phyloP scores from a whole-genome alignment of 1,140 invertebrate species.

The Neodiprion pinetum region DNA sequence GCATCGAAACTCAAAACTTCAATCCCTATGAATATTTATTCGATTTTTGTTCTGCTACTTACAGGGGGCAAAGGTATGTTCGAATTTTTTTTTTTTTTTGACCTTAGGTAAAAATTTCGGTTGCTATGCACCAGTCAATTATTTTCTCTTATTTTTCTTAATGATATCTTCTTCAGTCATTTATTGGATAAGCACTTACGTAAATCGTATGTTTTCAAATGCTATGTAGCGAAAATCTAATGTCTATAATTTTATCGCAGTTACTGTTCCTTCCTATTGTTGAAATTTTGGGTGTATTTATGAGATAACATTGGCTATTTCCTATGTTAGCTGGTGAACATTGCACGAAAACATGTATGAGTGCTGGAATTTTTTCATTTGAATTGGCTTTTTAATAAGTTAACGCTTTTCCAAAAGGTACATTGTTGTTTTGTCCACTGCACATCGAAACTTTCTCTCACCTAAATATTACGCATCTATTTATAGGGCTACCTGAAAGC shows the following conservation, averaged over 20 bases:
- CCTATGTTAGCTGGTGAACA: neutral
- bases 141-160: neutral
- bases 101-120: neutral
- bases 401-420: neutral
- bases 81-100: constrained; percentile 47
- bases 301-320: neutral
- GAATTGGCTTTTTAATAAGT: neutral
- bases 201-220: neutral
- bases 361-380: neutral
- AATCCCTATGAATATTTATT: constrained; percentile 46
- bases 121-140: neutral
- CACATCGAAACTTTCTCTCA: constrained; percentile 20
- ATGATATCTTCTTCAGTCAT: neutral
- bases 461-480: constrained; percentile 36
- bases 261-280: neutral
- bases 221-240: neutral
- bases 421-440: neutral
- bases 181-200: neutral
- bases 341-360: neutral
- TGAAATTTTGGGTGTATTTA: neutral
- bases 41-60: constrained; percentile 64
- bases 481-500: constrained; percentile 92
- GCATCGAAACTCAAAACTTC: neutral
- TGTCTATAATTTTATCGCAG: neutral
- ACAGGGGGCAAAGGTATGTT: constrained; percentile 72